A percentile compares a stretch with the other conserved stretches of the same genome.
phyloP scores from a whole-genome alignment of 2,888 invertebrate genomes.

The Drosophila maculinotata region DNA sequence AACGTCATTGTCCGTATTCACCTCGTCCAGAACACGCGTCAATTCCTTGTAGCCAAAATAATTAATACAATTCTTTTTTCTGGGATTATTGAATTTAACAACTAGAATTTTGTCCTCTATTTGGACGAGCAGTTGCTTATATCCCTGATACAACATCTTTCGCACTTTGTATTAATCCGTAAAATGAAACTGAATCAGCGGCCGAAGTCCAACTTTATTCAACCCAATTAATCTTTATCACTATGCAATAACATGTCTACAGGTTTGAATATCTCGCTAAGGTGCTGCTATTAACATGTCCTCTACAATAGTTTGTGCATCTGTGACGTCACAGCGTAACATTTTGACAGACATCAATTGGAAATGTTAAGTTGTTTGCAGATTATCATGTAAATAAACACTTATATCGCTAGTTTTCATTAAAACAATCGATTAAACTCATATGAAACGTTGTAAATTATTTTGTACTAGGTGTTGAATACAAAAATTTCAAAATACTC shows the following conservation, averaged over 20 bases:
- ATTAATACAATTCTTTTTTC: slow-evolving; percentile 92
- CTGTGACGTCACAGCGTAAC: slow-evolving; percentile 10
- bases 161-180: neutral
- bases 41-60: slow-evolving; percentile 89
- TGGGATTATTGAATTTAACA: slow-evolving; percentile 90
- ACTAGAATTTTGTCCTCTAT: slow-evolving; percentile 86
- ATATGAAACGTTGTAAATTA: no score
- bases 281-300: neutral
- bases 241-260: neutral
- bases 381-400: neutral
- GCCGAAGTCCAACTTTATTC: slow-evolving; percentile 42
- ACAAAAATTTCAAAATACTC: no score
- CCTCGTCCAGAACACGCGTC: slow-evolving; percentile 88
- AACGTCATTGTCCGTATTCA: slow-evolving; percentile 89
- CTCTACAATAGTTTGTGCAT: neutral
- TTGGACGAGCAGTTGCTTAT: slow-evolving; percentile 71
- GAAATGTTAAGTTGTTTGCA: no score
- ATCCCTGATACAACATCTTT: slow-evolving; percentile 69
- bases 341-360: neutral
- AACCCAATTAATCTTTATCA: neutral
- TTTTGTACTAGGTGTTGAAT: no score
- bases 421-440: no score
- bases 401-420: no score
- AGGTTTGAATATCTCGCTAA: neutral
- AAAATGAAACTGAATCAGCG: neutral